Evolutionary conservation across 2,113 vertebrate genomes (phyloP).

Genomic region (human (Homo sapiens)): DNA sequence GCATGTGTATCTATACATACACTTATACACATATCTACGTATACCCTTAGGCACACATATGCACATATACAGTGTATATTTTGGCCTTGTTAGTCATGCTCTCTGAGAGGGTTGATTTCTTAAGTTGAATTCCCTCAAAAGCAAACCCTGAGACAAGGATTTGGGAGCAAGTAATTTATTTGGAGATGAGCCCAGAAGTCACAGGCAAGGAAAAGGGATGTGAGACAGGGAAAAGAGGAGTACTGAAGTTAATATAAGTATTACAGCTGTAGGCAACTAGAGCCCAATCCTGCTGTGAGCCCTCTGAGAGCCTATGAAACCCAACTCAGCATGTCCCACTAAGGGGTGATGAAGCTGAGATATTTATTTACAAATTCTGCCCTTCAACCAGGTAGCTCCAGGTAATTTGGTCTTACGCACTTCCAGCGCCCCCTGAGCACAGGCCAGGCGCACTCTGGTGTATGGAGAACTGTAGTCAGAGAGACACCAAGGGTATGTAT

Average conservation of each 20-base stretch:
- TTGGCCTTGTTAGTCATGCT: not conserved
- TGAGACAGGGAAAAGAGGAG: not conserved
- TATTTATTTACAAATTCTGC: not conserved
- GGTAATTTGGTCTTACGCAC: not conserved
- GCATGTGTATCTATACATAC: not conserved
- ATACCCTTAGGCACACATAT: not conserved
- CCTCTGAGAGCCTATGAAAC: not conserved
- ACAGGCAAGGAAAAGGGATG: not conserved
- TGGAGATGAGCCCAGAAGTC: not conserved
- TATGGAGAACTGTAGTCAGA: not conserved
- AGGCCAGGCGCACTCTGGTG: not conserved
- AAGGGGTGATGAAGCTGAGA: not conserved
- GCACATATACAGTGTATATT: not conserved
- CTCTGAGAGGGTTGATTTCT: not conserved
- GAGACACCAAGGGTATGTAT: not conserved
- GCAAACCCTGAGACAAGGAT: not conserved
- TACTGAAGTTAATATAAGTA: not conserved
- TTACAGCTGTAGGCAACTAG: not conserved
- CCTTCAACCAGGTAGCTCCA: not conserved
- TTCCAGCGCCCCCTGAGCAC: not conserved
- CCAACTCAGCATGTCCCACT: not conserved
- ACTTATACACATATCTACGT: not conserved
- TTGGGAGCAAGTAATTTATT: not conserved
- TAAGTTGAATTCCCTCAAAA: not conserved
- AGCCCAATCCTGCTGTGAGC: not conserved